Conservation (phyloP, 2,797 vertebrate species). For the Nannoperca australis region DNA sequence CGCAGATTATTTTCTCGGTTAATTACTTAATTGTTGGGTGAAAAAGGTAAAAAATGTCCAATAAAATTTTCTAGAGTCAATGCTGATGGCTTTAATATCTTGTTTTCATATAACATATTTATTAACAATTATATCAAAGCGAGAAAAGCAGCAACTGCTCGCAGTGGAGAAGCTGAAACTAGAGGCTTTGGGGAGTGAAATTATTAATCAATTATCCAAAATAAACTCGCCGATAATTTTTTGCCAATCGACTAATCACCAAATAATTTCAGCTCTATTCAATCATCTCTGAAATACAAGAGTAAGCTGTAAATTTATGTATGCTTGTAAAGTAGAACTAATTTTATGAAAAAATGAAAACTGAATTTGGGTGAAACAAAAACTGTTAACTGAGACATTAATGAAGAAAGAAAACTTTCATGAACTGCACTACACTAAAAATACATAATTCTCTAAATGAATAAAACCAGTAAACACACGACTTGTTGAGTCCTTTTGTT, state of each 20-base stretch:
- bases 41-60: neutral
- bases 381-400: neutral
- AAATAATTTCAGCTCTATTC: neutral
- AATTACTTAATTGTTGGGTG: neutral
- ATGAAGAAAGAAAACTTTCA: neutral
- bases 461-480: neutral
- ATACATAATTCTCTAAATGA: neutral
- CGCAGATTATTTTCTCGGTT: neutral
- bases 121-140: neutral
- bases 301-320: neutral
- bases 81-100: neutral
- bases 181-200: neutral
- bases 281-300: neutral
- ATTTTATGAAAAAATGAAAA: slow-evolving; percentile 11
- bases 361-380: neutral
- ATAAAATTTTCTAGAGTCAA: neutral
- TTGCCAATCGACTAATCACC: neutral
- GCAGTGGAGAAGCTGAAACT: neutral
- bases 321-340: neutral
- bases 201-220: neutral
- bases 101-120: neutral
- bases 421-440: too few relatives aligned
- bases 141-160: neutral
- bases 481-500: neutral
- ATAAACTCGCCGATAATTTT: neutral